Conservation (phyloP, 2,113 vertebrate species). For the Tympanuchus pallidicinctus region DNA sequence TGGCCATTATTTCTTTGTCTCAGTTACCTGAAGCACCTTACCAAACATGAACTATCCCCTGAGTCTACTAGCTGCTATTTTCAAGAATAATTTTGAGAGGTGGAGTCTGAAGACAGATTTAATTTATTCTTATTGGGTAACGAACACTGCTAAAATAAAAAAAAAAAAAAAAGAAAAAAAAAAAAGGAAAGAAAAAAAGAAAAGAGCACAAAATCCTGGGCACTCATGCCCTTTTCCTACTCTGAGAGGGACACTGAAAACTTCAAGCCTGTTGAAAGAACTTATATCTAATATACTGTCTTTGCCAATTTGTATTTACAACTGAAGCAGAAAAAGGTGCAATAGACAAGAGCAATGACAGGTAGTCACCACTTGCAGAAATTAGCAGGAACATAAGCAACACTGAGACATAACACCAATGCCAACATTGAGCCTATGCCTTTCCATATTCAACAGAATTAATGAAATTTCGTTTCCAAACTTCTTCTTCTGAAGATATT, state of each 20-base stretch:
- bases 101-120: not conserved
- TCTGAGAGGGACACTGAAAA: not conserved
- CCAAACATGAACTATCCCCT: not conserved
- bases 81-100: not conserved
- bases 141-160: not conserved
- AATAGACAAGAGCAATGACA: not conserved
- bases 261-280: not conserved
- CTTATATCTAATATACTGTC: too few species aligned
- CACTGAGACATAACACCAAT: not conserved
- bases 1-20: slow-evolving; percentile 8
- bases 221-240: not conserved
- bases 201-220: not conserved
- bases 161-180: not conserved
- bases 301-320: not conserved
- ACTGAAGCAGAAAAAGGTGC: not conserved
- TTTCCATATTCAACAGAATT: not conserved
- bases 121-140: not conserved
- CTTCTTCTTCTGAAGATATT: not conserved
- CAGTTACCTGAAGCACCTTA: not conserved
- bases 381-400: not conserved
- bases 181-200: not conserved
- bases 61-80: not conserved
- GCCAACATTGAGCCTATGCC: not conserved
- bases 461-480: not conserved
- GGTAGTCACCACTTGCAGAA: not conserved